Conservation (phyloP, 2,113 vertebrate species). For the Crotalus helleri region DNA sequence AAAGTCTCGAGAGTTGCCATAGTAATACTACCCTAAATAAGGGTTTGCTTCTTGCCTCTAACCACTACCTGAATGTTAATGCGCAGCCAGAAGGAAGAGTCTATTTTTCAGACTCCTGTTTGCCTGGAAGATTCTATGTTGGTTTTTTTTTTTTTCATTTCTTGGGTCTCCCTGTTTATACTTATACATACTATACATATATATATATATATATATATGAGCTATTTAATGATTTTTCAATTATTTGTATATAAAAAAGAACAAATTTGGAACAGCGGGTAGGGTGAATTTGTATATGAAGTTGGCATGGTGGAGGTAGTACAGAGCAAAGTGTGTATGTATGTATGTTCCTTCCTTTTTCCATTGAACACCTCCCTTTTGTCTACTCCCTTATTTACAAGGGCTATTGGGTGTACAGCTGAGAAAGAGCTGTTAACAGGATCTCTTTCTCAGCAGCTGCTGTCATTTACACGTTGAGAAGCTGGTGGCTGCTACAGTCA, state of each 20-base stretch:
- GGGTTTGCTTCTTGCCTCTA: conserved; percentile 41
- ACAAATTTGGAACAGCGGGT: conserved; percentile 32
- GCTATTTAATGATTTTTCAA: conserved; percentile 55
- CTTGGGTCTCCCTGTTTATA: conserved; percentile 26
- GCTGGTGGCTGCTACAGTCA: neutral
- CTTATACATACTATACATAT: conserved; percentile 51
- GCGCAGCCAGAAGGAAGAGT: neutral
- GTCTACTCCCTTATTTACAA: conserved; percentile 1
- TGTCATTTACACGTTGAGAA: neutral
- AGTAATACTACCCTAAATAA: conserved; percentile 71
- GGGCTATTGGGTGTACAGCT: conserved; percentile 5
- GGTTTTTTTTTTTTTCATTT: neutral
- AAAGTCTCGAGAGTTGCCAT: conserved; percentile 82
- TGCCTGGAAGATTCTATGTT: conserved; percentile 3
- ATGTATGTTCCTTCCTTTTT: neutral
- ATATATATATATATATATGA: conserved; percentile 26
- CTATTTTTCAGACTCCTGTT: conserved; percentile 2
- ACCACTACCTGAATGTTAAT: conserved; percentile 17
- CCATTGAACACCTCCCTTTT: neutral
- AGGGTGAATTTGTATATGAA: conserved; percentile 20
- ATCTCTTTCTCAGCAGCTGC: conserved; percentile 11
- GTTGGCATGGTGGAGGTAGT: neutral
- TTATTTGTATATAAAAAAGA: conserved; percentile 57
- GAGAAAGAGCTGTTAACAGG: conserved; percentile 4
- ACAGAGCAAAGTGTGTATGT: neutral